Evolutionary conservation across 2,797 vertebrate species (phyloP).

Genomic region (Thamnophis elegans): DNA sequence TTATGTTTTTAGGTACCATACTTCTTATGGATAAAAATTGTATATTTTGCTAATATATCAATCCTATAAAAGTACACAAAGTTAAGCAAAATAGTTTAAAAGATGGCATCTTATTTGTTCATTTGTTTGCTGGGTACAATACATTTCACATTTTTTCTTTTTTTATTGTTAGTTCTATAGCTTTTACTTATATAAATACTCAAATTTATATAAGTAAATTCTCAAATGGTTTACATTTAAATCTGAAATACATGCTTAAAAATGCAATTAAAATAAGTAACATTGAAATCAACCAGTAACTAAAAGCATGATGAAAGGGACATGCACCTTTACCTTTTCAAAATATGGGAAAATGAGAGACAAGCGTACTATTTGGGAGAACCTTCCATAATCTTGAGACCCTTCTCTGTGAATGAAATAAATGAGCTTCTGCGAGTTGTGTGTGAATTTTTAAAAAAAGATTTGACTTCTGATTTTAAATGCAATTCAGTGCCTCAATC

Average conservation of each 20-base stretch:
- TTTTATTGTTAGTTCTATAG: neutral
- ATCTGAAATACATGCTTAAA: neutral
- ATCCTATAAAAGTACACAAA: neutral
- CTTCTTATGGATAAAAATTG: neutral
- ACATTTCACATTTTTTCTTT: neutral
- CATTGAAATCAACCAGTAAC: neutral
- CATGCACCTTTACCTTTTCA: neutral
- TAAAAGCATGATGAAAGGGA: neutral
- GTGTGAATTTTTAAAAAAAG: neutral
- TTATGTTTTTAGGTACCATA: neutral
- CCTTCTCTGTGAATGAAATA: neutral
- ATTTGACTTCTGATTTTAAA: neutral
- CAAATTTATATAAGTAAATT: neutral
- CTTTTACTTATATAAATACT: neutral
- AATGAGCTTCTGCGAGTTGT: neutral
- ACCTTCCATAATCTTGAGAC: neutral
- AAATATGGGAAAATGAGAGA: neutral
- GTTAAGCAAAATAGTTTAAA: neutral
- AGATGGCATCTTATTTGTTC: neutral
- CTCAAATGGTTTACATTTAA: neutral
- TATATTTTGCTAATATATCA: neutral
- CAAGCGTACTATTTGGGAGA: neutral
- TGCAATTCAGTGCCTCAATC: neutral
- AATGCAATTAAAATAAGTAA: neutral
- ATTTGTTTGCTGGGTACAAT: neutral